A percentile compares a stretch with the other conserved stretches of the same genome.
These are phyloP conservation scores for Miniopterus natalensis DNA, from an alignment of 2,113 vertebrate genomes.

Conservation along the genomic window DNA sequence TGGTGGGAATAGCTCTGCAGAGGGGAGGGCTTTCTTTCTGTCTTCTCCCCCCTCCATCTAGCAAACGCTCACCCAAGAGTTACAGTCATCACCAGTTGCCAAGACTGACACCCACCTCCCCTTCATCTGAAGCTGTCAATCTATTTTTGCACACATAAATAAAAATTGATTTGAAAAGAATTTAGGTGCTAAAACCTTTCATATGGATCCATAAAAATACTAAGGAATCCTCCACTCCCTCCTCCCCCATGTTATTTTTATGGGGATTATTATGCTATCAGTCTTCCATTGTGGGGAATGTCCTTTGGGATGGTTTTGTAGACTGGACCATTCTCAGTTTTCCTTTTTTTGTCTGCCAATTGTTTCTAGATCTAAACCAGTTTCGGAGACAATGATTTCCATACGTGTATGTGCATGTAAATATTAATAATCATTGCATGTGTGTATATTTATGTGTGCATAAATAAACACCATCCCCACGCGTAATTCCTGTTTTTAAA, in stretches of 20 bases:
- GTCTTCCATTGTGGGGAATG: slow-evolving; percentile 77
- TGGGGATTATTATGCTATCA: slow-evolving; percentile 68
- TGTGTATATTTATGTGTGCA: slow-evolving; percentile 62
- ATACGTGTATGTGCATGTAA: slow-evolving; percentile 76
- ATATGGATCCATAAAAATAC: slow-evolving; percentile 63
- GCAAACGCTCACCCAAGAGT: slow-evolving; percentile 67
- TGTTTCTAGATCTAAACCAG: slow-evolving; percentile 81
- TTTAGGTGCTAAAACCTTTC: slow-evolving; percentile 72
- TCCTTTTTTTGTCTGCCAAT: slow-evolving; percentile 83
- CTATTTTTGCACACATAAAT: slow-evolving; percentile 75
- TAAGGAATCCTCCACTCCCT: not conserved
- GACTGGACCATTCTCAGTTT: slow-evolving; percentile 74
- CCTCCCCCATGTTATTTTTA: slow-evolving; percentile 6
- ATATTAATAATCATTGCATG: slow-evolving; percentile 78
- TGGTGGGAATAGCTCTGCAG: slow-evolving; percentile 58
- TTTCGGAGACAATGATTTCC: slow-evolving; percentile 82
- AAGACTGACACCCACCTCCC: slow-evolving; percentile 77
- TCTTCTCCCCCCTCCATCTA: slow-evolving; percentile 40
- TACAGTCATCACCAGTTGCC: slow-evolving; percentile 65
- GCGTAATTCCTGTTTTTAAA: slow-evolving; percentile 71
- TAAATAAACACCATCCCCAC: slow-evolving; percentile 75
- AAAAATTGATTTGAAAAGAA: slow-evolving; percentile 77
- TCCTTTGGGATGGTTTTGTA: slow-evolving; percentile 80
- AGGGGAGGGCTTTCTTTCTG: not conserved
- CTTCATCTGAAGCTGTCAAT: slow-evolving; percentile 70